phyloP scores from a whole-genome alignment of 2,113 vertebrate genomes.

The Morone saxatilis region DNA sequence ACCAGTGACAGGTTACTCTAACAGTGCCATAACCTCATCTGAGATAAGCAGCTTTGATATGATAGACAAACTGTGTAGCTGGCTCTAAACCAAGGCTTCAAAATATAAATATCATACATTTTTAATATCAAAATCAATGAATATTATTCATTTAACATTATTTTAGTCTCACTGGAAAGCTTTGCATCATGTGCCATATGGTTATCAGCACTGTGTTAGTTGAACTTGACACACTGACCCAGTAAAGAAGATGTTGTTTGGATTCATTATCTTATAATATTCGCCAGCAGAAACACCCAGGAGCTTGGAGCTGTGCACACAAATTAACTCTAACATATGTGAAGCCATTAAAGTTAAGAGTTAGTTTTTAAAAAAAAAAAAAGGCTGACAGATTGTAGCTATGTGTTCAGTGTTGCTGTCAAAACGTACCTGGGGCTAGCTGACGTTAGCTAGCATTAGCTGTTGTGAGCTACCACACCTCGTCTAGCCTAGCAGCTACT shows the following conservation, averaged over 20 bases:
- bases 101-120: no score
- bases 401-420: not conserved
- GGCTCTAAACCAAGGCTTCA: not conserved
- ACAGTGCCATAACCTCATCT: constrained; percentile 20
- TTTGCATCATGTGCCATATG: not conserved
- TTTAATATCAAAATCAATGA: fast-evolving
- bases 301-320: not conserved
- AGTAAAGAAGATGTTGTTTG: not conserved
- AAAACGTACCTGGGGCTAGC: constrained; percentile 34
- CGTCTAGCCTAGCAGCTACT: not conserved
- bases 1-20: constrained; percentile 17
- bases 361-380: not conserved
- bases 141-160: no score
- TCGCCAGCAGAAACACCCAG: not conserved
- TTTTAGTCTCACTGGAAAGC: not conserved
- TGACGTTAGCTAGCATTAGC: constrained; percentile 63
- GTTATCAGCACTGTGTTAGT: not conserved
- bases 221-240: constrained; percentile 51
- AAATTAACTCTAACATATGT: not conserved
- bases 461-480: not conserved
- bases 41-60: constrained; percentile 18
- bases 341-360: not conserved
- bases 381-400: not conserved
- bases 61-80: not conserved
- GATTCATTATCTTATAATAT: not conserved